Conservation (phyloP, 2,888 invertebrate genomes). For the Macropis europaea region DNA sequence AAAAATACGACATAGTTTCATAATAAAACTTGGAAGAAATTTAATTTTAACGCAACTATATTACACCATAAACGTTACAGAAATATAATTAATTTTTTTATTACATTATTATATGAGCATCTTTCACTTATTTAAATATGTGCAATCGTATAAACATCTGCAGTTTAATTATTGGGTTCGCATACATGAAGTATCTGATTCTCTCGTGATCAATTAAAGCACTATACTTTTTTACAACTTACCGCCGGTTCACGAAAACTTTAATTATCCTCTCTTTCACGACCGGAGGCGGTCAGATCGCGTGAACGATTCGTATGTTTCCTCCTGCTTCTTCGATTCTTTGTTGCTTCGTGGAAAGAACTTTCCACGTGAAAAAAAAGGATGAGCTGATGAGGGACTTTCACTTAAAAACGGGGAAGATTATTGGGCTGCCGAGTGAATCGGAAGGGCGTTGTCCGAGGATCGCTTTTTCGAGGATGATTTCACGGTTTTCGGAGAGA, state of each 20-base stretch:
- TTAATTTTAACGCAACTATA: too few species aligned
- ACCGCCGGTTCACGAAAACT: slow-evolving; percentile 29
- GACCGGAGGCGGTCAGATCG: background rate
- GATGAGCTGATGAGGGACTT: background rate
- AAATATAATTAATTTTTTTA: too few species aligned
- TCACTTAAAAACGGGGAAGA: slow-evolving; percentile 9
- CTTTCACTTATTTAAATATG: too few species aligned
- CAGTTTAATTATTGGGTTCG: too few species aligned
- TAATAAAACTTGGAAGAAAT: too few species aligned
- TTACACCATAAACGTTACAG: too few species aligned
- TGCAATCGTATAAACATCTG: too few species aligned
- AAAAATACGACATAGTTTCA: too few species aligned
- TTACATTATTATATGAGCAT: too few species aligned
- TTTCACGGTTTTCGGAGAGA: background rate
- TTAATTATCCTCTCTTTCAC: slow-evolving; percentile 41
- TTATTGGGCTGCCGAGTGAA: background rate
- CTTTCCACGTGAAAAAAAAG: slow-evolving; percentile 21
- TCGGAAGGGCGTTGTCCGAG: background rate
- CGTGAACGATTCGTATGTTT: background rate
- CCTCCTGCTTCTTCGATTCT: background rate
- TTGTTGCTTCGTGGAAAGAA: background rate
- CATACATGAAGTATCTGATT: too few species aligned
- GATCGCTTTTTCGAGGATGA: background rate
- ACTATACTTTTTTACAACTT: too few species aligned
- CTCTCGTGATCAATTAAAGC: too few species aligned